Base-by-base conservation (phyloP, 2,888 invertebrate species). In the Mimumesa dahlbomi region DNA sequence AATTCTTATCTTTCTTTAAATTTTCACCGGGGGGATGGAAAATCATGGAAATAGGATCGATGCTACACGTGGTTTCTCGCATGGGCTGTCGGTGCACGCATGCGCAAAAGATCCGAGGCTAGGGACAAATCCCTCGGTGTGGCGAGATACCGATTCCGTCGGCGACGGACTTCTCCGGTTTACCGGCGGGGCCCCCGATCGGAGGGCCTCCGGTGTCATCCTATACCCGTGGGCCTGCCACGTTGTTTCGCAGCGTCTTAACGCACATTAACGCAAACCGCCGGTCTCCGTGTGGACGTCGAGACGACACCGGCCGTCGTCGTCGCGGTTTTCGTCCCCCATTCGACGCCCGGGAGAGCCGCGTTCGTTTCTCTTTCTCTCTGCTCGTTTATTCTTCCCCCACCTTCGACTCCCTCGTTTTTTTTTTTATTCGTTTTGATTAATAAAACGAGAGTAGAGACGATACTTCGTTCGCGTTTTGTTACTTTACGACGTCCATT, bases 151-250 rank as follows among this genome's bases (percentile, higher is more conserved):
- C 38, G 52, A 38, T 13, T 13, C 2, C n/a, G 21, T 6, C 22
- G 50, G 19, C 25, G 52, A 54, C 14, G 54, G 34, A 56, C n/a
- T n/a, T n/a, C n/a, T n/a, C n/a, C n/a, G n/a, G n/a, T n/a, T n/a
- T n/a, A n/a, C n/a, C n/a, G n/a, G n/a, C n/a, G n/a, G 57, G 57
- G 67, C 58, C 52, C 72, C 43, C 73, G 76, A 69, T 67, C 67
- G 71, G 70, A 48, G 66, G 58, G 75, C 73, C 72, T 72, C 78
- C 77, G 67, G 85, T 87, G 87, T 87, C 86, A 88, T 87, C 85
- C 84, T 86, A 87, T 87, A 87, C 87, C 84, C 87, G 87, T 87
- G 87, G 81, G 85, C 81, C 82, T 73, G 74, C 66, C 77, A 73
- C 80, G 77, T 79, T 80, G 81, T 86, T 83, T 84, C 82, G 82